Evolutionary conservation across 1,140 invertebrate genomes (phyloP).

Genomic region (Trinorchestia longiramus): DNA sequence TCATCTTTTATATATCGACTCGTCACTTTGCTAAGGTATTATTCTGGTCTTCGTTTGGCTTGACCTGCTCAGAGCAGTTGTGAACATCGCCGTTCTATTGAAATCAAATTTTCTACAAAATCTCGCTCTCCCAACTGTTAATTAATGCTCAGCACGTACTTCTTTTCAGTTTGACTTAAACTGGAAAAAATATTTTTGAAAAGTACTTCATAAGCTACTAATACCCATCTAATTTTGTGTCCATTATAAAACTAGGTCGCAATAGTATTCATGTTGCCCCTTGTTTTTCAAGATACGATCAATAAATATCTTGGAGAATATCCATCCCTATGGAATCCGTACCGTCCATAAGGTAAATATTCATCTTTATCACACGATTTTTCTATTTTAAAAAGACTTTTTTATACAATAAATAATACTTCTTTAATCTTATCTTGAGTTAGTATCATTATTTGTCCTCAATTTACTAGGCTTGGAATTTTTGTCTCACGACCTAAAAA

Average conservation of each 20-base stretch:
- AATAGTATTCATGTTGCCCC: background rate
- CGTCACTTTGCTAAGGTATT: background rate
- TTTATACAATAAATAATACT: background rate
- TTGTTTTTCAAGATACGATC: no score
- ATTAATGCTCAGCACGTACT: background rate
- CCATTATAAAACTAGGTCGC: background rate
- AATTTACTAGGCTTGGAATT: background rate
- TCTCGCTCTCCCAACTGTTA: background rate
- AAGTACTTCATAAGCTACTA: background rate
- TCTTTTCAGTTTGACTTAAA: background rate
- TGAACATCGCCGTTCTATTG: background rate
- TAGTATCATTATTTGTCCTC: background rate
- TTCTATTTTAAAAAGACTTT: background rate
- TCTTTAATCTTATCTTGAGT: background rate
- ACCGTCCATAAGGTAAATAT: background rate
- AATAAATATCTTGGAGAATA: no score
- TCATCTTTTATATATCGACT: background rate
- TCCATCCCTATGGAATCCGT: no score
- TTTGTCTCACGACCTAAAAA: background rate
- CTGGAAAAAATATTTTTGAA: background rate
- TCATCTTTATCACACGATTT: background rate
- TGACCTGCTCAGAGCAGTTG: background rate
- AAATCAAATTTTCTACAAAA: background rate
- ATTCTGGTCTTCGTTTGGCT: background rate
- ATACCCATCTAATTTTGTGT: background rate